These are phyloP conservation scores for Rhynchophorus ferrugineus DNA, from an alignment of 1,140 invertebrate species.

Conservation along the genomic window DNA sequence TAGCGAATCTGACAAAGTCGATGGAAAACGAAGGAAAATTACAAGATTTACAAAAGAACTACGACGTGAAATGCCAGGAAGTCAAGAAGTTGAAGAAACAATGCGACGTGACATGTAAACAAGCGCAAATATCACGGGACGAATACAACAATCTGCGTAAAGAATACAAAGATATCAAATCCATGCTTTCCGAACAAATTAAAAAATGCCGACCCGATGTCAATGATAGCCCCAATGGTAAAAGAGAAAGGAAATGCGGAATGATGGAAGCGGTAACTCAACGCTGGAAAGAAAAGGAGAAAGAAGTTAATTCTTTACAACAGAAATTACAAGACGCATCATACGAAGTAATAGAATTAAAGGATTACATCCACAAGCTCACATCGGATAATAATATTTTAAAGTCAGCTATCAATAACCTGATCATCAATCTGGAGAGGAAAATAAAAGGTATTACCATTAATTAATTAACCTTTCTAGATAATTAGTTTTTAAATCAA, in stretches of 20 bases:
- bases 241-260: neutral
- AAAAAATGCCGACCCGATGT: slow-evolving; percentile 4
- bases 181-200: slow-evolving; percentile 14
- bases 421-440: slow-evolving; percentile 13
- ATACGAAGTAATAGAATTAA: slow-evolving; percentile 15
- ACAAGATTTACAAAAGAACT: neutral
- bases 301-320: neutral
- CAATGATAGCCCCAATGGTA: neutral
- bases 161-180: slow-evolving; percentile 20
- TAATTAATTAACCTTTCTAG: neutral
- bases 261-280: neutral
- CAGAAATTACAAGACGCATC: slow-evolving; percentile 11
- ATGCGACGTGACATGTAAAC: slow-evolving; percentile 1
- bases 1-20: too few species aligned
- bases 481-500: neutral
- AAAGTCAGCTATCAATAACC: slow-evolving; percentile 11
- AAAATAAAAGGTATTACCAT: slow-evolving; percentile 11
- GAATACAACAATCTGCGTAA: slow-evolving; percentile 15
- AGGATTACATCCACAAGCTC: slow-evolving; percentile 14
- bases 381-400: slow-evolving; percentile 14
- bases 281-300: slow-evolving; percentile 1
- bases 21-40: slow-evolving; percentile 2
- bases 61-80: neutral
- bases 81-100: neutral
- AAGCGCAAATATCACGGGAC: slow-evolving; percentile 10